A percentile compares a stretch with the other conserved stretches of the same genome.
phyloP scores from a whole-genome alignment of 2,113 vertebrate species.

The Sceloporus undulatus region DNA sequence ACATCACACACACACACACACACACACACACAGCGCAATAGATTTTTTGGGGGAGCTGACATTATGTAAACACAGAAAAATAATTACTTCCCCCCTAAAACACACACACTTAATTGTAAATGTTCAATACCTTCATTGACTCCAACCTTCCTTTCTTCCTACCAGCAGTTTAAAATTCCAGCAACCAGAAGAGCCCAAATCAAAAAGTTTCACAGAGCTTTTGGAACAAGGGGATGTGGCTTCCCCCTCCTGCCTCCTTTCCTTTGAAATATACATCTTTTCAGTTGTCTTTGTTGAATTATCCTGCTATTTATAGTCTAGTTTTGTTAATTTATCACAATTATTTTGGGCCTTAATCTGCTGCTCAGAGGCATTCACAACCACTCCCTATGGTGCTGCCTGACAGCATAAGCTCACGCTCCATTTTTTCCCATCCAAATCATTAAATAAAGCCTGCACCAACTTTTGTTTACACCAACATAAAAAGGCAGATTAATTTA shows the following conservation, averaged over 20 bases:
- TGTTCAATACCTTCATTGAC: background rate
- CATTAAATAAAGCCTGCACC: conserved; percentile 14
- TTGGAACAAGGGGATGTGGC: background rate
- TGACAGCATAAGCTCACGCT: background rate
- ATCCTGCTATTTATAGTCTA: conserved; percentile 15
- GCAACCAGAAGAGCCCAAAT: background rate
- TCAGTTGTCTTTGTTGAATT: background rate
- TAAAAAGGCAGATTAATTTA: conserved; percentile 16
- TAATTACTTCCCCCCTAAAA: background rate
- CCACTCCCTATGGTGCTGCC: background rate
- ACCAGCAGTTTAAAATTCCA: background rate
- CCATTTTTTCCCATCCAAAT: background rate
- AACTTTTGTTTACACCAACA: conserved; percentile 15
- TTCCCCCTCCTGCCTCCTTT: background rate
- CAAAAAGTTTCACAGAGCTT: background rate
- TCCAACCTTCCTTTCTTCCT: no score
- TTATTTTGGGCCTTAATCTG: conserved; percentile 24
- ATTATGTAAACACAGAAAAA: no score
- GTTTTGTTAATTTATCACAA: background rate
- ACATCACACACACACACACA: no score
- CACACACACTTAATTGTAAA: background rate
- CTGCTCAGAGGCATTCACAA: background rate
- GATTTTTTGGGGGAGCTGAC: no score
- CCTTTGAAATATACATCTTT: conserved; percentile 5
- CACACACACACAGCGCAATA: no score